Base-by-base conservation (phyloP, 2,888 invertebrate species). In the Acleris laterana region DNA sequence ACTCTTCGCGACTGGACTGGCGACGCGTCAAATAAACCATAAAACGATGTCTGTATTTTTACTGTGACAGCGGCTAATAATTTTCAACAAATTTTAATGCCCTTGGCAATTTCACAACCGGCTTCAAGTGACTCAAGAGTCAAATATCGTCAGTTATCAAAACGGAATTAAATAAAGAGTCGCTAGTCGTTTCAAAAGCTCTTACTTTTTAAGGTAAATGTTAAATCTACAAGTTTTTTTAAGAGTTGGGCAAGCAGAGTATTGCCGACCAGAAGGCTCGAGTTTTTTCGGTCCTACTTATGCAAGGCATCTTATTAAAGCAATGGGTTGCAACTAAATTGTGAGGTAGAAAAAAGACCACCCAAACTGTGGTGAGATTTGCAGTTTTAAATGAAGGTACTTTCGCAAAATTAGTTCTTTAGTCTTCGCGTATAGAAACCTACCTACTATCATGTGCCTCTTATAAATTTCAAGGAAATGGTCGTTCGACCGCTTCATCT, bases 221-320 rank as follows among this genome's bases (percentile, higher is more conserved):
- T 88, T 88, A 88, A 87, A 79, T 76, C 80, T 85, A 88, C 88
- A 84, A 82, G 85, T 87, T 87, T 82, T 38, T 62, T 82, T 77
- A 74, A 78, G 72, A 79, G 79, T 87, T 82, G 83, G 80, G 87
- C 80, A 87, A 87, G 77, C 73, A 71, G 69, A 77, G 76, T 77
- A 78, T 78, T 58, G 59, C 50, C 56, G 28, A 53, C 49, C 28
- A 48, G 11, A 7, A n/a, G 49, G 50, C 50, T 20, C 22, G 46
- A 32, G 20, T 56, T 62, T 38, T 58, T 58, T 32, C 44, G 16
- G 44, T 28, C 16, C 2, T 17, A 44, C 38, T 28, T n/a, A 51
- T 51, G 16, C 51, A 51, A 25, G 25, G 13, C 22, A 51, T 25
- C 38, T 51, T 51, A 28, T 25, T 16, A 19, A 22, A 25, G 11